Conservation (phyloP, 2,797 vertebrate species). For the Carcharodon carcharias region DNA sequence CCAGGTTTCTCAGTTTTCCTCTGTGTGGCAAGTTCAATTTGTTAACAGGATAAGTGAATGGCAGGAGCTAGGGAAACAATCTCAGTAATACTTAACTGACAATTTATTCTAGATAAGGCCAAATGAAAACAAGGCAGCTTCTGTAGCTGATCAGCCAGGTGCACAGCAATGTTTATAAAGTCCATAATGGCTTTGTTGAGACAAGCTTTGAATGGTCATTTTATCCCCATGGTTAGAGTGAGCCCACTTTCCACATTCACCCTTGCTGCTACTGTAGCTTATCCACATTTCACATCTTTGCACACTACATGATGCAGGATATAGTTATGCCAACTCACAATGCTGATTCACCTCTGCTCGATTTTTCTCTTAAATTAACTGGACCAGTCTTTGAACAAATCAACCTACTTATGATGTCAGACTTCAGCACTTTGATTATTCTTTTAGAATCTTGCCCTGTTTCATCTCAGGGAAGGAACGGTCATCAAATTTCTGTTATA, state of each 20-base stretch:
- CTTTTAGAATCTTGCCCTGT: neutral
- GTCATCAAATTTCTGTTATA: neutral
- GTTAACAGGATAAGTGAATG: slow-evolving; percentile 19
- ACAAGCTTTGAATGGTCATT: neutral
- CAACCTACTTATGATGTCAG: neutral
- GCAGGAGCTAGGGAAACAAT: neutral
- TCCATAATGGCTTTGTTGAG: slow-evolving; percentile 5
- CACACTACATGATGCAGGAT: neutral
- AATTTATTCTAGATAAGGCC: slow-evolving; percentile 21
- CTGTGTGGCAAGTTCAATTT: slow-evolving; percentile 23
- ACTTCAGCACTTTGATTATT: neutral
- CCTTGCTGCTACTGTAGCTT: neutral
- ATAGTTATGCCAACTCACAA: neutral
- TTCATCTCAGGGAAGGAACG: neutral
- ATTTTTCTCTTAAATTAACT: neutral
- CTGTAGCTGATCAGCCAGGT: neutral
- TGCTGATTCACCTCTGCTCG: neutral
- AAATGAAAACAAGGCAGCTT: slow-evolving; percentile 29
- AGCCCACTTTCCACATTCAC: neutral
- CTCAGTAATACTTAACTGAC: slow-evolving; percentile 11
- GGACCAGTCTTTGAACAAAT: neutral
- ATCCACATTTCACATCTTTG: neutral
- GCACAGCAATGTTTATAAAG: neutral
- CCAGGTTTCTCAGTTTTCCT: neutral
- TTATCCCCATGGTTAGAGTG: slow-evolving; percentile 2